These are phyloP conservation scores for Andrena camellia DNA, from an alignment of 2,888 invertebrate genomes.

Conservation along the genomic window DNA sequence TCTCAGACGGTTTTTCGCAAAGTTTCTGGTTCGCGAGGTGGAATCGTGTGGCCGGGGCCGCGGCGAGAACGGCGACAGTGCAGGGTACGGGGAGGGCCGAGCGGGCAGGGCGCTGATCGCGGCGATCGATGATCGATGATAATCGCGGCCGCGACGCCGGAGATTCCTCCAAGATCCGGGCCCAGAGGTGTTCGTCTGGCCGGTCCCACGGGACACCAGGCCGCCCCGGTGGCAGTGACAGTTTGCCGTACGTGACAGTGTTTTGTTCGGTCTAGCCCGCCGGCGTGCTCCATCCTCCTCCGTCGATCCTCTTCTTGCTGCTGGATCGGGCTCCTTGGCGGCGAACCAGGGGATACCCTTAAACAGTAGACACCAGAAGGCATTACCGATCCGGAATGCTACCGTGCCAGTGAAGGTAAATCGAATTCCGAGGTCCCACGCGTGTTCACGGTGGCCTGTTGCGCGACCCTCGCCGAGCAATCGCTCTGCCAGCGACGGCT, in stretches of 20 bases:
- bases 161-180: conserved; percentile 28
- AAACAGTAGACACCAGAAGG: conserved; percentile 59
- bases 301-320: conserved; percentile 53
- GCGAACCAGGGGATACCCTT: conserved; percentile 56
- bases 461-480: background rate
- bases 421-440: conserved; percentile 56
- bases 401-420: conserved; percentile 80
- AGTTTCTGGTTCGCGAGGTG: conserved; percentile 1
- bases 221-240: conserved; percentile 66
- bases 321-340: conserved; percentile 42
- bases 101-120: background rate
- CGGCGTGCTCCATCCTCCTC: conserved; percentile 34
- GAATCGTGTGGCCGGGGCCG: background rate
- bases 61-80: background rate
- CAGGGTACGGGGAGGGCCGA: background rate
- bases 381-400: conserved; percentile 76
- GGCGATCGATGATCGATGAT: conserved; percentile 51
- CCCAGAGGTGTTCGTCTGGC: conserved; percentile 57
- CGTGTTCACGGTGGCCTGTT: conserved; percentile 1
- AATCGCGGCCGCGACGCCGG: conserved; percentile 46
- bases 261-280: conserved; percentile 58
- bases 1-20: background rate
- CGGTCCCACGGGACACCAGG: conserved; percentile 57
- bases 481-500: conserved; percentile 2
- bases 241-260: conserved; percentile 69